These are phyloP conservation scores for Fregetta grallaria DNA, from an alignment of 2,113 vertebrate genomes.

Conservation along the genomic window DNA sequence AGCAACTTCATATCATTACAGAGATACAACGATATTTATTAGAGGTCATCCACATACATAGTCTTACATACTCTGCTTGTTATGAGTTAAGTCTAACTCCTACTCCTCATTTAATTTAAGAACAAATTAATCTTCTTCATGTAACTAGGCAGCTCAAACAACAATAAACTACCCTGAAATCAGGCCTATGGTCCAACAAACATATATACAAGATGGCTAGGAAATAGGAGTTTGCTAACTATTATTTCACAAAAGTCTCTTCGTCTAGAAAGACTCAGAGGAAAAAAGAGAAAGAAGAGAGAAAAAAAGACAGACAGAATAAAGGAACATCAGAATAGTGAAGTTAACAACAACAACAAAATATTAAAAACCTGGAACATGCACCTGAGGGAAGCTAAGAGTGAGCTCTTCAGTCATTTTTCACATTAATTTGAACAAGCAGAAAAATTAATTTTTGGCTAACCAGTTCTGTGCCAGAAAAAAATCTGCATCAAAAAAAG, in stretches of 20 bases:
- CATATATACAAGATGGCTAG: neutral
- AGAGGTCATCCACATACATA: neutral
- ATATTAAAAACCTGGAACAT: neutral
- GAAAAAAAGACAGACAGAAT: neutral
- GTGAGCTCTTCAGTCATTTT: neutral
- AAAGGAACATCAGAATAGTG: neutral
- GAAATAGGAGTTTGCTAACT: neutral
- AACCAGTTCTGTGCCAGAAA: neutral
- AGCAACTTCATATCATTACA: neutral
- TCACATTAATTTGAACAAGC: neutral
- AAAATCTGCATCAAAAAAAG: neutral
- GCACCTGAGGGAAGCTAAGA: neutral
- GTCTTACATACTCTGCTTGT: neutral
- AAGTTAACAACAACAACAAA: neutral
- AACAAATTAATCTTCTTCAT: neutral
- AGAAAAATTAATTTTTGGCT: neutral
- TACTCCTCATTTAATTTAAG: neutral
- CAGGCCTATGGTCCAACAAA: neutral
- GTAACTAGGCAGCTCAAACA: neutral
- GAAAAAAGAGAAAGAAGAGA: neutral
- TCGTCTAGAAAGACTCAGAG: neutral
- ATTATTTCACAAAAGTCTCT: neutral
- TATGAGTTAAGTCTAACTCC: neutral
- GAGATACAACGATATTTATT: neutral
- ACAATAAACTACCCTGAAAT: neutral